phyloP scores from a whole-genome alignment of 2,113 vertebrate species.

The Enhydra lutris region DNA sequence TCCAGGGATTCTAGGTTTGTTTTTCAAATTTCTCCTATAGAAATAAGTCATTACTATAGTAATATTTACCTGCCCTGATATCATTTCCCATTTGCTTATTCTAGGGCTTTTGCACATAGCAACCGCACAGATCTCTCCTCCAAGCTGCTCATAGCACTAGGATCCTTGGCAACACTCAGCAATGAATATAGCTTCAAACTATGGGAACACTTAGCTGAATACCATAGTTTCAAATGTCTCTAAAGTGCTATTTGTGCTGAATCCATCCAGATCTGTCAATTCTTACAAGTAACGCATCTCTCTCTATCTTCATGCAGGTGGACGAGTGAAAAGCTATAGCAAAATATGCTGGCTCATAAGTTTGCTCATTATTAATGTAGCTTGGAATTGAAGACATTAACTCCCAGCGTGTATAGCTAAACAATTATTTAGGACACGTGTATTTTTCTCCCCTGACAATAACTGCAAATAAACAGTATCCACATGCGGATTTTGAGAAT shows the following conservation, averaged over 20 bases:
- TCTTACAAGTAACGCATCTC: constrained; percentile 5
- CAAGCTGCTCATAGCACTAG: constrained; percentile 59
- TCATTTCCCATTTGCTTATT: constrained; percentile 80
- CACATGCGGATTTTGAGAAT: not conserved
- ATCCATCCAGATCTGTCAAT: constrained; percentile 52
- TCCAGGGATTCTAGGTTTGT: constrained; percentile 65
- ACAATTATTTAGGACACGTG: not conserved
- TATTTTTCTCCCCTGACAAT: not conserved
- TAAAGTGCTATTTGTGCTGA: constrained; percentile 16
- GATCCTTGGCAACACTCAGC: constrained; percentile 65
- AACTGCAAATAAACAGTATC: constrained; percentile 10
- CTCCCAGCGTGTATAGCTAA: not conserved
- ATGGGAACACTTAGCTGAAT: constrained; percentile 49
- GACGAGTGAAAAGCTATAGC: not conserved
- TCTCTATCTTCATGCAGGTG: constrained; percentile 5
- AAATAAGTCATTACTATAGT: constrained; percentile 79
- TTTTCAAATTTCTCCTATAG: constrained; percentile 75
- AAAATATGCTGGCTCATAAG: constrained; percentile 20
- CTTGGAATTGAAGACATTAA: constrained; percentile 10
- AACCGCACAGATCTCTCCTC: constrained; percentile 72
- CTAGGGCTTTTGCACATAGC: constrained; percentile 74
- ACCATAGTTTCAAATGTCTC: constrained; percentile 56
- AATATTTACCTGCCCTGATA: constrained; percentile 78
- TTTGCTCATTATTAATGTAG: not conserved
- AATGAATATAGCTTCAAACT: constrained; percentile 66